These are phyloP conservation scores for Gnatocerus cornutus DNA, from an alignment of 2,888 invertebrate species.

Conservation along the genomic window DNA sequence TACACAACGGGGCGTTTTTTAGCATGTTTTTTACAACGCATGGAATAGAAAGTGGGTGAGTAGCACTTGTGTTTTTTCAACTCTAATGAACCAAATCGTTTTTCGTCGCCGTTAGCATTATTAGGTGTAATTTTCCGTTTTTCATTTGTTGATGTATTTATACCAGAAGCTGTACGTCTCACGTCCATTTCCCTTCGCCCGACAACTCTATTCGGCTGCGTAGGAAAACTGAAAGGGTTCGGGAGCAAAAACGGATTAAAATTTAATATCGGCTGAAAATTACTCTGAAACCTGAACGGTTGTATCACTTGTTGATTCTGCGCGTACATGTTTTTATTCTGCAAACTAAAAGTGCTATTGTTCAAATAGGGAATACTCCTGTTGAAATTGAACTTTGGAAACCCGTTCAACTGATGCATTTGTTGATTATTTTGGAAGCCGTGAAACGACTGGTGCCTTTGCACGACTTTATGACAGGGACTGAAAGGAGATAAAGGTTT, in stretches of 20 bases:
- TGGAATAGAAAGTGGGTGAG: constrained; percentile 70
- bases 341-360: constrained; percentile 15
- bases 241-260: constrained; percentile 53
- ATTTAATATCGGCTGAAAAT: constrained; percentile 48
- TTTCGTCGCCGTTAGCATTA: constrained; percentile 51
- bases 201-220: constrained; percentile 54
- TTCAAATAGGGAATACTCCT: constrained; percentile 51
- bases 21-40: constrained; percentile 70
- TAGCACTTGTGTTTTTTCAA: constrained; percentile 69
- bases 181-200: constrained; percentile 65
- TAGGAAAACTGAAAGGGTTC: constrained; percentile 53
- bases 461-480: constrained; percentile 55
- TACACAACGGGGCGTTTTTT: constrained; percentile 68
- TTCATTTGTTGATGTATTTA: constrained; percentile 51
- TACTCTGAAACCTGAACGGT: constrained; percentile 33
- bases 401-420: constrained; percentile 38
- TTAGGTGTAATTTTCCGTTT: constrained; percentile 32
- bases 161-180: constrained; percentile 64
- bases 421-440: constrained; percentile 63
- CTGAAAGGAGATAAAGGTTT: constrained; percentile 29
- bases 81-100: constrained; percentile 67
- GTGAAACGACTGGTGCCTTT: constrained; percentile 69
- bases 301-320: constrained; percentile 32
- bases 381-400: constrained; percentile 44
- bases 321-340: not conserved